Conservation (phyloP, 2,797 vertebrate species). For the Sylvia borin region DNA sequence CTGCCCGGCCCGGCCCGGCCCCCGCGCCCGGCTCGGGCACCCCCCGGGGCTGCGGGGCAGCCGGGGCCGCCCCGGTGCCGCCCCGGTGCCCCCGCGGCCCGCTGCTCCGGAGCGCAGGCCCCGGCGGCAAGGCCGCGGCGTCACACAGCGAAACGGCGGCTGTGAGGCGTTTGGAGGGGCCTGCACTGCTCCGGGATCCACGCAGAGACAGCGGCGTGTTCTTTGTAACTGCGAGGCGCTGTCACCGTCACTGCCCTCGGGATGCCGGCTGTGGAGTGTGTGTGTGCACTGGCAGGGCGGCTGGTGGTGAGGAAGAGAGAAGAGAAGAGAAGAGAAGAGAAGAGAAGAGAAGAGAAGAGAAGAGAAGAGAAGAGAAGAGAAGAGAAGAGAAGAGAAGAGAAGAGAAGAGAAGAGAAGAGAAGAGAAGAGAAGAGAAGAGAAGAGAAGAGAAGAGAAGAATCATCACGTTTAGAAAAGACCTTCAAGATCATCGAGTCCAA, state of each 20-base stretch:
- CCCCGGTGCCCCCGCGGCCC: not conserved
- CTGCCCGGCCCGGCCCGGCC: not conserved
- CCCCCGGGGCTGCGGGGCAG: not conserved
- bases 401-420: no score
- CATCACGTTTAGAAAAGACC: not conserved
- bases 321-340: no score
- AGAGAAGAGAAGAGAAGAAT: no score
- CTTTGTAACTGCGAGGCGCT: not conserved
- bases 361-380: no score
- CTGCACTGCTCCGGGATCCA: fast-evolving
- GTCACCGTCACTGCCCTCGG: fast-evolving
- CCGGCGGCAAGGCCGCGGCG: not conserved
- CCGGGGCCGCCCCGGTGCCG: not conserved
- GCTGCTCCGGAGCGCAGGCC: not conserved
- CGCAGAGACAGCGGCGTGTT: fast-evolving
- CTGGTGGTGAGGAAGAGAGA: no score
- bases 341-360: no score
- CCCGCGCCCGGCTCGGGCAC: not conserved
- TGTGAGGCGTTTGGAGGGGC: fast-evolving
- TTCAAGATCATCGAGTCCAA: not conserved
- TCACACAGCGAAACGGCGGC: fast-evolving
- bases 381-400: no score
- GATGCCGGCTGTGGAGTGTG: not conserved
- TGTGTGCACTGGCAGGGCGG: not conserved
- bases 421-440: no score